Evolutionary conservation across 2,797 vertebrate genomes (phyloP), one percentile per base, ranked within the genome.

Genomic region (Trichosurus vulpecula): DNA sequence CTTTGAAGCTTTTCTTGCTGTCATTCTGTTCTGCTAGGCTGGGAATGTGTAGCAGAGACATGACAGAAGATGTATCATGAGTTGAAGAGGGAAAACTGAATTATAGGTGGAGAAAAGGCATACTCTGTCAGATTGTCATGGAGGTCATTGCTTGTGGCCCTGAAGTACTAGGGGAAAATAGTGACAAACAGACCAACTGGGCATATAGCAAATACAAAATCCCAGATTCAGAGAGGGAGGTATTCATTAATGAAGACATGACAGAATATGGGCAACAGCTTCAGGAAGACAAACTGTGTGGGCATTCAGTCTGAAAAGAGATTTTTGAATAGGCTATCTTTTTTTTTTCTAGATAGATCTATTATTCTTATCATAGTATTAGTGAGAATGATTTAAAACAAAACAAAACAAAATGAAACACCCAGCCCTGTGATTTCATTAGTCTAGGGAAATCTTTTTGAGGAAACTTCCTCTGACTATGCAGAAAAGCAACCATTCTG

Each of bases 1-100:
- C 95, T 97, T 94, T 95, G 96, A 97, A 97, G 93, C 92, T 61
- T 30, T 92, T 94, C 93, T 92, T 96, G 93, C 90, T 95, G 61
- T 96, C 96, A 97, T 95, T 97, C 93, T 51, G 90, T 96, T 97
- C 90, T 54, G 92, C 91, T 0, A 0, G 93, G 93, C 93, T 96
- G 81, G 94, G 94, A 96, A 95, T 92, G 92, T 52, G 74, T 56
- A 27, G 47, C 54, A 96, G 81, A 35, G 91, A 90, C 93, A 94
- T 74, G 95, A 54, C 90, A 89, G 93, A 74, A 87, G 81, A 54
- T 95, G 56, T 91, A n/a, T 92, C 91, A 95, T 31, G 55, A 92
- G 92, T 93, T 94, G 61, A 92, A 54, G 56, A 12, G 94, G 93
- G 61, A 66, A n/a, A 91, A 91, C 93, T 90, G 92, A 35, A 94